Conservation (phyloP, 2,797 vertebrate genomes). For the Tachyglossus aculeatus region DNA sequence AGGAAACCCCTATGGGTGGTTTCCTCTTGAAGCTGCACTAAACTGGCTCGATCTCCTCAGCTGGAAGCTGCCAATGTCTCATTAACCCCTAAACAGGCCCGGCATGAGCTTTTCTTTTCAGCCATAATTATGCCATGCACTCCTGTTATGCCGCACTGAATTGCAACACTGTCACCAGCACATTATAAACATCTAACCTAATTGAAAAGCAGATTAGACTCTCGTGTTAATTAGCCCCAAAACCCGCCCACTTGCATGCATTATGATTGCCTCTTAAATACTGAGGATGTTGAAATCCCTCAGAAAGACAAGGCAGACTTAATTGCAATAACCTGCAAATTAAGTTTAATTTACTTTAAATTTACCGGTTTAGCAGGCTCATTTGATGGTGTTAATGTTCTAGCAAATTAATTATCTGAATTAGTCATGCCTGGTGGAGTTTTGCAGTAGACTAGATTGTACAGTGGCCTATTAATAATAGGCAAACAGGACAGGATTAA, state of each 20-base stretch:
- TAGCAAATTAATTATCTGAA: conserved; percentile 99
- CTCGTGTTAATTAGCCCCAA: conserved; percentile 86
- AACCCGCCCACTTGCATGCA: conserved; percentile 84
- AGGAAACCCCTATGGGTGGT: conserved; percentile 98
- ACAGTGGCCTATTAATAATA: conserved; percentile 92
- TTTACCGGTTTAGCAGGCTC: conserved; percentile 91
- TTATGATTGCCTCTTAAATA: conserved; percentile 88
- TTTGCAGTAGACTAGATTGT: conserved; percentile 85
- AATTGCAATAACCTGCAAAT: conserved; percentile 97
- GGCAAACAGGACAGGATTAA: conserved; percentile 94
- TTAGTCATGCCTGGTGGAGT: conserved; percentile 96
- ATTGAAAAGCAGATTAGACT: conserved; percentile 93
- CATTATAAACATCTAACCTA: conserved; percentile 85
- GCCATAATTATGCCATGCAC: conserved; percentile 92
- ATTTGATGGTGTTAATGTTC: conserved; percentile 97
- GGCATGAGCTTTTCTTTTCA: conserved; percentile 88
- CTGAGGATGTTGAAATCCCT: conserved; percentile 86
- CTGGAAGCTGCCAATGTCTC: conserved; percentile 97
- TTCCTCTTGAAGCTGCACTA: conserved; percentile 96
- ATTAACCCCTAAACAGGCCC: conserved; percentile 99
- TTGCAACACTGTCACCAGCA: conserved; percentile 81
- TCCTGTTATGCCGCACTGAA: conserved; percentile 81
- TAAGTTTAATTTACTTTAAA: conserved; percentile 95
- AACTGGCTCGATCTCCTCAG: conserved; percentile 88
- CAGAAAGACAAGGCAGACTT: conserved; percentile 89